These are phyloP conservation scores for Lordiphosa stackelbergi DNA, from an alignment of 1,140 invertebrate genomes.

Conservation along the genomic window DNA sequence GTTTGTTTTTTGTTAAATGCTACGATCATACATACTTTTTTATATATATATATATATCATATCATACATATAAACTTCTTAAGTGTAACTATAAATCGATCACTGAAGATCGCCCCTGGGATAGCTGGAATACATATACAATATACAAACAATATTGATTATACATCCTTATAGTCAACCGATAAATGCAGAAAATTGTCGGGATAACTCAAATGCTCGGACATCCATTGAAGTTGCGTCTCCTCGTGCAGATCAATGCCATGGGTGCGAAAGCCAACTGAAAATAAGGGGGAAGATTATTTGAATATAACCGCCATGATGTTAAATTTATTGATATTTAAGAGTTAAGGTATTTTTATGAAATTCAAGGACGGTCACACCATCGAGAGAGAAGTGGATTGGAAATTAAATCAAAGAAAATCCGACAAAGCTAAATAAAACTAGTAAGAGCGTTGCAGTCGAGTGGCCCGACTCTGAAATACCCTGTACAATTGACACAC, in stretches of 20 bases:
- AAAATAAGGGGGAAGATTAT: constrained; percentile 66
- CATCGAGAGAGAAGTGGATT: too few species aligned
- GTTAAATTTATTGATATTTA: too few species aligned
- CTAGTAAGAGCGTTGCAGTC: too few species aligned
- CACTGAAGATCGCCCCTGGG: constrained; percentile 31
- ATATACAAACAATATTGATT: constrained; percentile 8
- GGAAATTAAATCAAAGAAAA: too few species aligned
- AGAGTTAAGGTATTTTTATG: too few species aligned
- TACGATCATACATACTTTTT: constrained; percentile 21
- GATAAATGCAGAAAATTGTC: constrained; percentile 98
- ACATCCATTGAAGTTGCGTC: constrained; percentile 97
- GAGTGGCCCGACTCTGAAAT: too few species aligned
- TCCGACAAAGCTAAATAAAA: too few species aligned
- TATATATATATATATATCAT: constrained; percentile 17
- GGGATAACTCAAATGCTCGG: constrained; percentile 97
- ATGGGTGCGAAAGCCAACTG: constrained; percentile 90
- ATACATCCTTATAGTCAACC: constrained; percentile 73
- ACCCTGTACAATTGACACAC: too few species aligned
- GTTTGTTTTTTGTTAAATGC: constrained; percentile 30
- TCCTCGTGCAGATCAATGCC: constrained; percentile 91
- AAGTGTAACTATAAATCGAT: constrained; percentile 24
- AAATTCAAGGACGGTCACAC: too few species aligned
- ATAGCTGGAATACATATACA: constrained; percentile 29
- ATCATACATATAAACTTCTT: constrained; percentile 14
- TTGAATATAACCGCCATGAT: too few species aligned